Base-by-base conservation (phyloP, 2,113 vertebrate species). In the Anseranas semipalmata region DNA sequence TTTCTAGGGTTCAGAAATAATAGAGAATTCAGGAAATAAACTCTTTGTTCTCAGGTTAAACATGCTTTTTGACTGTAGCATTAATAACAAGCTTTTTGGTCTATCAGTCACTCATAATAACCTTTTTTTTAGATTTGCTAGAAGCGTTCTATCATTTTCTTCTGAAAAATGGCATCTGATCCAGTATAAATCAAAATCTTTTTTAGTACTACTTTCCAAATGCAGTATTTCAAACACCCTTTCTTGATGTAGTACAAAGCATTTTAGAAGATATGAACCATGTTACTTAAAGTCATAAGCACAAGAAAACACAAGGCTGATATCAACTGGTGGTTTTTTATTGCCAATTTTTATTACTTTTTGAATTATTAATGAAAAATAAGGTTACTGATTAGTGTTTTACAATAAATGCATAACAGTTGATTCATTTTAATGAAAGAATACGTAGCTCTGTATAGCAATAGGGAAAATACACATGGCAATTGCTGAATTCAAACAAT, bases 161-260 rank as follows among this genome's bases (percentile, higher is more conserved):
- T 82, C 74, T 93, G 83, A 86, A 92, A 95, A 97, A 98, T 95
- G 94, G 82, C 93, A 97, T 88, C 89, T 24, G 24, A 83, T 96
- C 91, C 87, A 70, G 67, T 43, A 89, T 67, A 72, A 92, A 85
- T 94, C 35, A 96, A 80, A 92, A 87, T 78, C 52, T 76, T 89
- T 97, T 96, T 92, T 91, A 77, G 75, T 76, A 11, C 28, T 82
- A 17, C 62, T 93, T 94, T 92, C 70, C 30, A 84, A 90, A 85
- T 58, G 45, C 35, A 24, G 91, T 86, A 65, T 83, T 93, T 86
- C 41, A 92, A 81, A 89, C 87, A 32, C 5, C 83, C 7, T 91
- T 83, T 58, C 62, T 28, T 87, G 35, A 50, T 87, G 52, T 39
- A 84, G 52, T 78, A 66, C 32, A 76, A 85, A 90, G 7, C 68